These are phyloP conservation scores for Ditylenchus dipsaci DNA, from an alignment of 1,140 invertebrate genomes.

Conservation along the genomic window DNA sequence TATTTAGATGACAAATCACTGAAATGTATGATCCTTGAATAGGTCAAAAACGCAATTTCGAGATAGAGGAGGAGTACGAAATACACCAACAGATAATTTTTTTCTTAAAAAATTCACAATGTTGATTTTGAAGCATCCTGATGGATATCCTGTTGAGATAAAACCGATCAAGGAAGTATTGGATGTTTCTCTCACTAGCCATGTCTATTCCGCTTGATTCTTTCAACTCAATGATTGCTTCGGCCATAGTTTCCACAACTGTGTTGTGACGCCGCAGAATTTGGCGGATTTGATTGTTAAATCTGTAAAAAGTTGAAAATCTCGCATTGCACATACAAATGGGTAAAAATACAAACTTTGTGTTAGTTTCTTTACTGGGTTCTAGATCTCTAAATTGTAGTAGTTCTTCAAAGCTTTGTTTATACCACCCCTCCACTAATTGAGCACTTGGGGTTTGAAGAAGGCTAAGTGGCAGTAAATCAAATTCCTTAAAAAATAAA, in stretches of 20 bases:
- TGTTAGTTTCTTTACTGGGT: conserved; percentile 6
- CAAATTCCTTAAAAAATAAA: conserved; percentile 41
- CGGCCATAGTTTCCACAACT: conserved; percentile 97
- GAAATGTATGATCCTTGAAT: no score
- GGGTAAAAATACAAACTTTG: background rate
- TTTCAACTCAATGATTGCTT: conserved; percentile 91
- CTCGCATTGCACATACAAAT: background rate
- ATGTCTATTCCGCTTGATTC: conserved; percentile 81
- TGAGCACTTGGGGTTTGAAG: conserved; percentile 47
- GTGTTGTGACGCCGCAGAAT: conserved; percentile 79
- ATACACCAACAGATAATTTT: background rate
- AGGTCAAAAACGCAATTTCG: no score
- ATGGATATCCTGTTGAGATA: conserved; percentile 92
- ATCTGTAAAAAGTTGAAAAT: conserved; percentile 5
- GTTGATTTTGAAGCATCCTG: conserved; percentile 96
- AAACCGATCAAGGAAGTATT: conserved; percentile 95
- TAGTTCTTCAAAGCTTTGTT: conserved; percentile 36
- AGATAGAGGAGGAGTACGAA: no score
- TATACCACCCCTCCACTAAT: conserved; percentile 51
- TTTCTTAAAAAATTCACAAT: conserved; percentile 60
- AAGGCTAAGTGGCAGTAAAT: conserved; percentile 47
- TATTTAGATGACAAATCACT: no score
- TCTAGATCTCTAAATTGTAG: conserved; percentile 15
- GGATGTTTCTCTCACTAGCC: conserved; percentile 83
- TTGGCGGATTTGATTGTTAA: conserved; percentile 49